Conservation (phyloP, 2,797 vertebrate species). For the Streptopelia turtur region DNA sequence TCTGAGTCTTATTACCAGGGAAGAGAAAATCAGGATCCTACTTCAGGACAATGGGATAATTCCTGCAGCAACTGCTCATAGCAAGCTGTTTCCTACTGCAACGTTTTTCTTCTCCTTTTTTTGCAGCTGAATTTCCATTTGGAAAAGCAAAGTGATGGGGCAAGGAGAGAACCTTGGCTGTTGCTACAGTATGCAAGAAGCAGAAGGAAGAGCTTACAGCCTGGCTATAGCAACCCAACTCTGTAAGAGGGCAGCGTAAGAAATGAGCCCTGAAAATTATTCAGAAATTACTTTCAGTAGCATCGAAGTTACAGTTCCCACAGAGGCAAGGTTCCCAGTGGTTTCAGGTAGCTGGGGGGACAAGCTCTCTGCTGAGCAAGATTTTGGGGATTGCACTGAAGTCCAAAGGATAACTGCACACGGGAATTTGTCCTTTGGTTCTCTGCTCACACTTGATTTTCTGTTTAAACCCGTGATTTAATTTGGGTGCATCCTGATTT, state of each 20-base stretch:
- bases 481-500: conserved; percentile 31
- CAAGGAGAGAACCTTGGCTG: neutral
- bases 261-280: neutral
- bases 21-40: neutral
- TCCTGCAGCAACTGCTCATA: neutral
- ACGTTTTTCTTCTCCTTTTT: neutral
- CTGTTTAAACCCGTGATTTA: conserved; percentile 6
- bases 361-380: neutral
- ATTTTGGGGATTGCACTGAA: neutral
- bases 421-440: conserved; percentile 5
- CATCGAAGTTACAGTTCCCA: neutral
- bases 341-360: neutral
- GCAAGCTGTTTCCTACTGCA: neutral
- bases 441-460: neutral
- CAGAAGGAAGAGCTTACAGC: neutral
- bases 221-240: neutral
- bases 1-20: neutral
- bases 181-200: neutral
- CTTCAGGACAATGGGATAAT: neutral
- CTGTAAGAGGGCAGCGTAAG: neutral
- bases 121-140: neutral
- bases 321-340: neutral
- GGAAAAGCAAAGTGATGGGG: neutral
- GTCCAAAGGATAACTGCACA: neutral
- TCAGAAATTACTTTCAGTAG: neutral